These are phyloP conservation scores for Vesta saturnalis DNA, from an alignment of 2,888 invertebrate species.

Conservation along the genomic window DNA sequence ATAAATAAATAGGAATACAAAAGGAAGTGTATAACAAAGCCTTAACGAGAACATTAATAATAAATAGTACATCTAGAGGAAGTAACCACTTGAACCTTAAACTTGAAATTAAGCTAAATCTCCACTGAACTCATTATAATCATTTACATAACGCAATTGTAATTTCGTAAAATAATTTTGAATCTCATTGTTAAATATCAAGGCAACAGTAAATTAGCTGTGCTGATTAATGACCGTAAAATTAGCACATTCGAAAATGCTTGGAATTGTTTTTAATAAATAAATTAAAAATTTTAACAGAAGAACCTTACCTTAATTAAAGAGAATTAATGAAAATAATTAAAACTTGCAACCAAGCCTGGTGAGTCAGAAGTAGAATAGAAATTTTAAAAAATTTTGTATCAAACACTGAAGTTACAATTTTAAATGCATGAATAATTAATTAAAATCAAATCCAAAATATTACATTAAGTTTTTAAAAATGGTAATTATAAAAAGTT, in stretches of 20 bases:
- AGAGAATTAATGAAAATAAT: too few relatives aligned
- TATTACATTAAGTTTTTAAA: too few relatives aligned
- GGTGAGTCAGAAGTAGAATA: too few relatives aligned
- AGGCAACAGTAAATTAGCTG: not conserved
- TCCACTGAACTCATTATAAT: not conserved
- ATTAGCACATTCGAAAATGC: not conserved
- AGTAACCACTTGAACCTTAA: not conserved
- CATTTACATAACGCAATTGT: not conserved
- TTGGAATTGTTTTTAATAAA: not conserved
- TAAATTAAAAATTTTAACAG: not conserved
- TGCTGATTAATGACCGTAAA: not conserved
- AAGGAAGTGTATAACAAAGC: not conserved
- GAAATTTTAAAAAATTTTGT: too few relatives aligned
- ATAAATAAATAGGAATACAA: not conserved
- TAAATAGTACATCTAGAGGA: too few relatives aligned
- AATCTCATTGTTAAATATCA: not conserved
- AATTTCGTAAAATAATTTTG: too few relatives aligned
- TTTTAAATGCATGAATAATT: not conserved
- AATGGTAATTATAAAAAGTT: not conserved
- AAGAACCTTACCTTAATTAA: too few relatives aligned
- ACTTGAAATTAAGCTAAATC: not conserved
- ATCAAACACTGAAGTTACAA: too few relatives aligned
- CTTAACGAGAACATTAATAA: not conserved
- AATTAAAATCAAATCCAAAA: not conserved
- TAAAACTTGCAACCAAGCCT: too few relatives aligned